These are phyloP conservation scores for Oreortyx pictus DNA, from an alignment of 2,797 vertebrate species.

Conservation along the genomic window DNA sequence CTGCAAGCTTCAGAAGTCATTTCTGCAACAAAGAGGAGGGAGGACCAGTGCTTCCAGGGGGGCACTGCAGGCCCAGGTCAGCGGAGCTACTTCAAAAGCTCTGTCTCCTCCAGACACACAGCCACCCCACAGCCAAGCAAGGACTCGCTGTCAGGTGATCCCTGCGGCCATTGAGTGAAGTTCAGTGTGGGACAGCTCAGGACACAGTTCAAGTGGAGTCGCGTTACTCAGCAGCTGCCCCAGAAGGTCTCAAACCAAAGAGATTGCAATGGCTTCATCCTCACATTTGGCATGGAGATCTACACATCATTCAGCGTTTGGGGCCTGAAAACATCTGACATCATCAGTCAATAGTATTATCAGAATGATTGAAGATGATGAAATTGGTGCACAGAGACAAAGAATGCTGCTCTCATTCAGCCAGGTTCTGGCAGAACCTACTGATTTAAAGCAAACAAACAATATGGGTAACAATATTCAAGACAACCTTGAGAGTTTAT, in stretches of 20 bases:
- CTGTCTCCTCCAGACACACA: not conserved
- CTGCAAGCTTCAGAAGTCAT: not conserved
- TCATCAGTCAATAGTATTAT: not conserved
- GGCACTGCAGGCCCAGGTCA: not conserved
- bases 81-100: not conserved
- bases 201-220: not conserved
- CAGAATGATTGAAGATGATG: not conserved
- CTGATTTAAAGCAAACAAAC: slow-evolving; percentile 18
- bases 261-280: not conserved
- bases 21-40: slow-evolving; percentile 10
- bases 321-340: not conserved
- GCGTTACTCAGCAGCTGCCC: not conserved
- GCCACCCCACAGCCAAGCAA: accelerated
- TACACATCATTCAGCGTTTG: accelerated
- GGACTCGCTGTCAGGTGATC: not conserved
- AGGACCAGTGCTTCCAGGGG: not conserved
- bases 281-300: not conserved
- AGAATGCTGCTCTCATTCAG: not conserved
- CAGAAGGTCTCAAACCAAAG: not conserved
- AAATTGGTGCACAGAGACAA: slow-evolving; percentile 28
- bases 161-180: not conserved
- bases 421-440: not conserved
- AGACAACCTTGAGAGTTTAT: not conserved
- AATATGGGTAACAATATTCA: not conserved
- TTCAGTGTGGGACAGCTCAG: not conserved